Conservation (phyloP, 2,888 invertebrate species). For the Cordylochernes scorpioides region DNA sequence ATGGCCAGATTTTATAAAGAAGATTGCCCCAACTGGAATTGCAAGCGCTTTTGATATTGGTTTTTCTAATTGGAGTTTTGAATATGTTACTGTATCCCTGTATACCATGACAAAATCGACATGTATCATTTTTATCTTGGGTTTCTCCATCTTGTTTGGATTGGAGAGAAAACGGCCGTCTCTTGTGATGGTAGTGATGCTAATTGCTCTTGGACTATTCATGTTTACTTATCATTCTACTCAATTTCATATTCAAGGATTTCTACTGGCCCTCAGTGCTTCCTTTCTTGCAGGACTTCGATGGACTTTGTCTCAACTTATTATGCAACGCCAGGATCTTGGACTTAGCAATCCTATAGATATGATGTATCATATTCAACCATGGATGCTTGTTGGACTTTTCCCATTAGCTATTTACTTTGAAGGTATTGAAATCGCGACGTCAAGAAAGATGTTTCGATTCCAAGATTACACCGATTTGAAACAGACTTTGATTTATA, state of each 20-base stretch:
- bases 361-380: no score
- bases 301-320: constrained; percentile 85
- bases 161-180: constrained; percentile 79
- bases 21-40: no score
- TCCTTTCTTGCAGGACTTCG: constrained; percentile 66
- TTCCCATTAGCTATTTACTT: constrained; percentile 59
- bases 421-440: no score
- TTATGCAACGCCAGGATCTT: constrained; percentile 51
- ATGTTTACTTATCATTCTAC: constrained; percentile 95
- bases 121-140: constrained; percentile 78
- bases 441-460: no score
- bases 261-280: constrained; percentile 60
- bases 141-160: constrained; percentile 68
- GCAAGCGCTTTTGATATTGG: no score
- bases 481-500: no score
- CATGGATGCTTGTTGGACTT: constrained; percentile 85
- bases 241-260: constrained; percentile 72
- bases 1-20: no score
- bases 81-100: no score
- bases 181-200: constrained; percentile 52
- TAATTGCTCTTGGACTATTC: constrained; percentile 66
- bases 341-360: constrained; percentile 60
- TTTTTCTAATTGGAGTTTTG: no score
- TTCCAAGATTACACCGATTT: no score
- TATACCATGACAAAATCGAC: constrained; percentile 98